Evolutionary conservation across 2,113 vertebrate genomes (phyloP), one percentile per base, ranked within the genome.

Genomic region (Elachura formosa): DNA sequence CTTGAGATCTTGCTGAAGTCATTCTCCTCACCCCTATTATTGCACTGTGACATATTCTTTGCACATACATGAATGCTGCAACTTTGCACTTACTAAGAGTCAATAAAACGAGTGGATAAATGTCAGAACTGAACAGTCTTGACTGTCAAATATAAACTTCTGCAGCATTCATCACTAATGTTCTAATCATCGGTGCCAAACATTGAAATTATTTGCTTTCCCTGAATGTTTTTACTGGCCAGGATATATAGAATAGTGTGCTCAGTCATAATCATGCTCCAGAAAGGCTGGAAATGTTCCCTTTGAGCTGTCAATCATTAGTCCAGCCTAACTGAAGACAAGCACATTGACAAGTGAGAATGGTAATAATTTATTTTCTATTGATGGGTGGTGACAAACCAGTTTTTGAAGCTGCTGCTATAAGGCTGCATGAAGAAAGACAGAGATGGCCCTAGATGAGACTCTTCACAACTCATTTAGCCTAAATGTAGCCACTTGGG

Each of bases 391-490:
- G 98, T 99, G 98, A 98, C 98, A 99, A 98, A 99, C 98, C 97
- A 98, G 98, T 98, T 98, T 74, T 91, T 97, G 98, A 98, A 98
- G 98, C 98, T 98, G 97, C 97, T 97, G 90, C 97, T 96, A 84
- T 96, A 95, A 97, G 96, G 86, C 96, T 98, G 86, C 41, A 78
- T 61, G 95, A 97, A 97, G 97, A 96, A 98, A 98, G 97, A 89
- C 95, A 96, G 98, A 69, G 97, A 98, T 98, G 98, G 98, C 98
- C 98, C 98, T 98, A 97, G 98, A 98, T 98, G 97, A 98, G 98
- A 98, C 98, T 98, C 98, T 99, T 99, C 99, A 99, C 99, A 99
- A 98, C 98, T 99, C 98, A 99, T 99, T 99, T 99, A 99, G 98
- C 96, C 98, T 98, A 98, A 99, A 98, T 99, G 97, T 98, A 98